These are phyloP conservation scores for Ailuropoda melanoleuca DNA, from an alignment of 2,113 vertebrate species.

Conservation along the genomic window DNA sequence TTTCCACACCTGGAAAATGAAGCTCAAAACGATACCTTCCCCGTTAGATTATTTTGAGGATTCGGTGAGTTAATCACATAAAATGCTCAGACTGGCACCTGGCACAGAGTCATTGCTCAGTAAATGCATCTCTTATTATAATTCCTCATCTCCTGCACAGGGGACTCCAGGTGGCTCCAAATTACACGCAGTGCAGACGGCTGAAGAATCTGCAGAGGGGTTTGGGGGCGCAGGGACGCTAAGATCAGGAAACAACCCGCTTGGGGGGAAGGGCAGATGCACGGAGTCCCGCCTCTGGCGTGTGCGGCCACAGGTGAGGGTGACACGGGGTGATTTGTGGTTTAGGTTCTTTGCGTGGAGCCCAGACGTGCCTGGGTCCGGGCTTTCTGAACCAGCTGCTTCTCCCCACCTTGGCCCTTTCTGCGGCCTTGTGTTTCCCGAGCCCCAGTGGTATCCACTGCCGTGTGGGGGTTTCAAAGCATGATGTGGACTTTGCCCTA, in stretches of 20 bases:
- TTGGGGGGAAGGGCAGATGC: rapidly evolving
- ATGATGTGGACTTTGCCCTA: not conserved
- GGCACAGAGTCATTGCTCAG: not conserved
- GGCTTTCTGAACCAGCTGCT: not conserved
- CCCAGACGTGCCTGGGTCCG: not conserved
- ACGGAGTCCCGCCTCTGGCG: no score
- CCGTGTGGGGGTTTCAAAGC: not conserved
- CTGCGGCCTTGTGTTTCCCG: not conserved
- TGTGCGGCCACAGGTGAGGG: not conserved
- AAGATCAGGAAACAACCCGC: not conserved
- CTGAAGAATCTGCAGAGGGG: not conserved
- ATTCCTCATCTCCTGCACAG: not conserved
- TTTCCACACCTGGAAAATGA: not conserved
- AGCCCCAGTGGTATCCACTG: rapidly evolving
- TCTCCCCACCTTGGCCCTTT: not conserved
- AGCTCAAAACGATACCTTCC: not conserved
- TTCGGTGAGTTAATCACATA: not conserved
- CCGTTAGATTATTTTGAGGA: not conserved
- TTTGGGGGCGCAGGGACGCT: not conserved
- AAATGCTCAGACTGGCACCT: not conserved
- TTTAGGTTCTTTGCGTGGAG: not conserved
- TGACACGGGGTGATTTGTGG: rapidly evolving
- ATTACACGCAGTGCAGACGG: not conserved
- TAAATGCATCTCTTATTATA: not conserved
- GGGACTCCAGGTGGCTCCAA: not conserved